Evolutionary conservation across 1,140 invertebrate genomes (phyloP), one percentile per base, ranked within the genome.

Genomic region (Meloidogyne hapla): DNA sequence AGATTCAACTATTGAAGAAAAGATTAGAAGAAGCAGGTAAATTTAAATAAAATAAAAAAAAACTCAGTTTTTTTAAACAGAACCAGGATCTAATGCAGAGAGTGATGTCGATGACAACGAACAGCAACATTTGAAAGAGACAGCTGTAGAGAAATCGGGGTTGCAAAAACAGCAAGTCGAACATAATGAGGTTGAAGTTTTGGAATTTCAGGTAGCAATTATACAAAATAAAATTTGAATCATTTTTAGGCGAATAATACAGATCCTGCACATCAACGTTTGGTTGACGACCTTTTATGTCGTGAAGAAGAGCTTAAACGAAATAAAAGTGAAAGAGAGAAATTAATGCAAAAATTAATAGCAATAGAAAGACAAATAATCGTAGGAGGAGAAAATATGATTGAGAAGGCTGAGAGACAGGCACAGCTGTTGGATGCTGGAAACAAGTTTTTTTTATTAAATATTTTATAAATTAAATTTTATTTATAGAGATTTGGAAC

Each of bases 331-430:
- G 91, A 91, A 78, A 90, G 91, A 65, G 88, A 90, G 74, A 82
- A 85, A 42, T 87, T 98, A 8, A 91, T 92, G 76, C 91, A 94
- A 76, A 95, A 96, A 87, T 90, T 99, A 72, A 91, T 92, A 78
- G 92, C 92, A 25, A 91, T 99, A 66, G 94, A 98, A 88, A 94
- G 94, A 74, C 95, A 96, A 87, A 95, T 99, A 69, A 91, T 99
- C 25, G 93, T 98, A 10, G 97, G 97, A 1, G 97, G 96, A 9
- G 96, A 98, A 89, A 99, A 99, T 90, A 90, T 99, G 10, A 90
- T 99, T 74, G 95, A 98, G 87, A 98, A 98, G 87, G 95, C 95
- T 0, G 94, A 98, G 88, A 91, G 93, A 10, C 95, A 99, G 85
- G 93, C 98, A 80, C 90, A 92, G 75, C 89, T 98, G 26, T 89